A percentile compares a stretch with the other conserved stretches of the same genome.
Evolutionary conservation across 2,113 vertebrate species (phyloP).

Genomic region (Ptilorrhoa leucosticta): DNA sequence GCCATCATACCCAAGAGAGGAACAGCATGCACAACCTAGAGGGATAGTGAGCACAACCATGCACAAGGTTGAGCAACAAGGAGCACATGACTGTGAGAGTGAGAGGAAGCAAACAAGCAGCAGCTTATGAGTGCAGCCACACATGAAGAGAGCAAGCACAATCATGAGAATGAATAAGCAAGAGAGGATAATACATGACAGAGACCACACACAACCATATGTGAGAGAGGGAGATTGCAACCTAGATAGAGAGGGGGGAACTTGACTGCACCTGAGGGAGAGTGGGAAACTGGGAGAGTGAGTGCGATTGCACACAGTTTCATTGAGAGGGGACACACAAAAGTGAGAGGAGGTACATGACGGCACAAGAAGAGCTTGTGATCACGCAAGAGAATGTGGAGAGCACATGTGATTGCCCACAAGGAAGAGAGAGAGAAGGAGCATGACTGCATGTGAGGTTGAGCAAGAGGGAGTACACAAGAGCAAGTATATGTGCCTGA

Average conservation of each 20-base stretch:
- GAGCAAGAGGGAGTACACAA: neutral
- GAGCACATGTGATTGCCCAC: neutral
- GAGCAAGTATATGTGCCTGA: neutral
- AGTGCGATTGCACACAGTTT: neutral
- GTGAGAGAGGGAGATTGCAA: neutral
- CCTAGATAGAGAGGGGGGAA: neutral
- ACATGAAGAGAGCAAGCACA: neutral
- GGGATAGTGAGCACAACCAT: neutral
- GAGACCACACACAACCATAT: neutral
- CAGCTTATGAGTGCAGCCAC: neutral
- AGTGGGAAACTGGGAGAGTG: neutral
- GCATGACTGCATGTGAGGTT: neutral
- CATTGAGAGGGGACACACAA: neutral
- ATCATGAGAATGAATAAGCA: neutral
- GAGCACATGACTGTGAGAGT: neutral
- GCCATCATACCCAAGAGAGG: neutral
- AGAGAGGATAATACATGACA: neutral
- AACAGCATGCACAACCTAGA: neutral
- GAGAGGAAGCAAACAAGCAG: neutral
- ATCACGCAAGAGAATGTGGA: neutral
- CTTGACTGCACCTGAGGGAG: neutral
- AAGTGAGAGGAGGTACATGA: neutral
- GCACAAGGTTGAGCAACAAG: neutral
- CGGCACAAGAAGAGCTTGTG: neutral
- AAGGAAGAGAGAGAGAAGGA: neutral